Conservation (phyloP, 2,113 vertebrate genomes). For the Mungos mungo region DNA sequence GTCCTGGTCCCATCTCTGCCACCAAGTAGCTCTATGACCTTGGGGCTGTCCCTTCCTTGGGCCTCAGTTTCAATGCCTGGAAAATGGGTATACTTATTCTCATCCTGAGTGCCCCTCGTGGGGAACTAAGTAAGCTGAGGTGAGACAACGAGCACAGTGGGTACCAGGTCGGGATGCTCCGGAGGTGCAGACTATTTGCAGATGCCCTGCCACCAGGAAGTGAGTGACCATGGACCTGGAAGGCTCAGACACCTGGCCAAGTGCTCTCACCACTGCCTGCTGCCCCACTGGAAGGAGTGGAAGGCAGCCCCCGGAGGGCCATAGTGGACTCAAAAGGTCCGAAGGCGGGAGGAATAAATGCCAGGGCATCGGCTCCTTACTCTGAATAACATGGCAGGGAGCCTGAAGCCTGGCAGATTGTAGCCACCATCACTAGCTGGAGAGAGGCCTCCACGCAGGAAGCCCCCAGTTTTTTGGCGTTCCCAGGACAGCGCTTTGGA, state of each 20-base stretch:
- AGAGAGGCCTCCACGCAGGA: not conserved
- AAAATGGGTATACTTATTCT: not conserved
- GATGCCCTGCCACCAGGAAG: not conserved
- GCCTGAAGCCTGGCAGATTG: too few species aligned
- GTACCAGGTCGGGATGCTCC: not conserved
- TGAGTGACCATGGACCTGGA: not conserved
- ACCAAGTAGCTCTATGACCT: not conserved
- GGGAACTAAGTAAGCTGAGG: not conserved
- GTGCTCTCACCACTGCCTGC: not conserved
- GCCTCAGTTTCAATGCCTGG: not conserved
- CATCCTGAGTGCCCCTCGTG: not conserved
- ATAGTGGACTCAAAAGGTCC: not conserved
- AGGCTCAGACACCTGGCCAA: not conserved
- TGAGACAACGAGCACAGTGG: not conserved
- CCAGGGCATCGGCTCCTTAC: not conserved
- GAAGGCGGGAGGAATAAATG: not conserved
- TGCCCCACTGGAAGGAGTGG: not conserved
- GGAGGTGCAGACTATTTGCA: not conserved
- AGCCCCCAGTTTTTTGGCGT: not conserved
- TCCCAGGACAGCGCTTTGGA: not conserved
- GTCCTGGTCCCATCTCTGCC: not conserved
- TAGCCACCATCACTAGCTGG: too few species aligned
- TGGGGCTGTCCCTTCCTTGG: not conserved
- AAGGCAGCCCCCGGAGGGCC: not conserved
- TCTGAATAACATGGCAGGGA: not conserved